Base-by-base conservation (phyloP, 1,140 invertebrate genomes). In the Drosophila melanica region DNA sequence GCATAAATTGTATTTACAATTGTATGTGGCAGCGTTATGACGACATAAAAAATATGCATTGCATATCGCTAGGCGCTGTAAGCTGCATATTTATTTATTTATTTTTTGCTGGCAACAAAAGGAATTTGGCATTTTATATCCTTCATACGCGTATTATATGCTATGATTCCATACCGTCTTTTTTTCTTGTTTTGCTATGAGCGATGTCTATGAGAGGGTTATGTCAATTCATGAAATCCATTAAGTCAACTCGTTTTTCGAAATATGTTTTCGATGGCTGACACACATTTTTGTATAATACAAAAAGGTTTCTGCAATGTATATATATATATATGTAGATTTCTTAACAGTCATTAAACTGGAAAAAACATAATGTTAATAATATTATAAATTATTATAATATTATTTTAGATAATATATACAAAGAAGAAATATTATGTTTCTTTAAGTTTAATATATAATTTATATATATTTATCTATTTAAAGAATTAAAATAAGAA, bases 61-160 rank as follows among this genome's bases (percentile, higher is more conserved):
- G 69, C 58, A 73, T 81, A 81, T 81, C 67, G 42, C 51, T 47
- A 50, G 45, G 55, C 60, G 59, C 60, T 70, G 71, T 82, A 82
- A 81, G 79, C 79, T 84, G 71, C 65, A 78, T 82, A 81, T 81
- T 77, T 81, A 82, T 81, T 67, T 81, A 81, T 77, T 81, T 81
- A 81, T 81, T 81, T 81, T 59, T 54, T 44, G 42, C 39, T 30
- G 51, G 37, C 75, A 79, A 82, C 79, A 82, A 79, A 81, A 65
- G 63, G 65, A 45, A 79, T 84, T 75, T 82, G 65, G 41, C 57
- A 75, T 78, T 82, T 65, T 73, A 74, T 81, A 80, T 65, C 55
- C 57, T 81, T 62, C 51, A 54, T 74, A 39, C 4, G 10, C 23
- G 64, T 39, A 77, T 77, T 72, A 62, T 58, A 51, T 76, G 35